Base-by-base conservation (phyloP, 2,888 invertebrate genomes). In the Augiades crinisus region DNA sequence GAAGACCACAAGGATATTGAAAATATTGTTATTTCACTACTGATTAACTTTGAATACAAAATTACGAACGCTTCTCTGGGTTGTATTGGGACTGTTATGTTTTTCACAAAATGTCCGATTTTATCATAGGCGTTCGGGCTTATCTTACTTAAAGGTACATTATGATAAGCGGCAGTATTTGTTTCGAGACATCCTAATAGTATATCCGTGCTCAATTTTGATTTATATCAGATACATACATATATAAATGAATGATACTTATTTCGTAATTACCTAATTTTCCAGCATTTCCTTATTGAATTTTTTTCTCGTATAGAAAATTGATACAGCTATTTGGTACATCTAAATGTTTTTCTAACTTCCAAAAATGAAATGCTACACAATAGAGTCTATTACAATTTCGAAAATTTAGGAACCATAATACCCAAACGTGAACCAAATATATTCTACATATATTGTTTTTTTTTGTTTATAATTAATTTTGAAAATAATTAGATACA, bases 321-420 rank as follows among this genome's bases (percentile, higher is more conserved):
- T 86, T 80, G 83, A 87, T 88, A 88, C 87, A 85, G 72, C 88
- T 88, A 89, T 82, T 84, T 86, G 86, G 85, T 89, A 88, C 78
- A 81, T 75, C 88, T 89, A 89, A 83, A 82, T 81, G 86, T 81
- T 72, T n/a, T 68, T 71, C 82, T 86, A 85, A 81, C 66, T 77
- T 81, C 77, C 81, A 85, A 83, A 86, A 88, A 86, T 78, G 76
- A 87, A 87, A 81, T 75, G 77, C 85, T 88, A 88, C 84, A 78
- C 78, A 85, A 86, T 88, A 89, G 86, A 87, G 81, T 85, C 85
- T 87, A 87, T 88, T 89, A 88, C 86, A 88, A 86, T 89, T 88
- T 89, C 85, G 87, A 89, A 87, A 88, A 89, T 88, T 89, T 89
- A 89, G 89, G 89, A 89, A 89, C 89, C 88, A 86, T 88, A 89